Percentiles rank a stretch among this genome's conserved stretches.
phyloP scores from a whole-genome alignment of 1,140 invertebrate genomes.

The Tribolium castaneum region DNA sequence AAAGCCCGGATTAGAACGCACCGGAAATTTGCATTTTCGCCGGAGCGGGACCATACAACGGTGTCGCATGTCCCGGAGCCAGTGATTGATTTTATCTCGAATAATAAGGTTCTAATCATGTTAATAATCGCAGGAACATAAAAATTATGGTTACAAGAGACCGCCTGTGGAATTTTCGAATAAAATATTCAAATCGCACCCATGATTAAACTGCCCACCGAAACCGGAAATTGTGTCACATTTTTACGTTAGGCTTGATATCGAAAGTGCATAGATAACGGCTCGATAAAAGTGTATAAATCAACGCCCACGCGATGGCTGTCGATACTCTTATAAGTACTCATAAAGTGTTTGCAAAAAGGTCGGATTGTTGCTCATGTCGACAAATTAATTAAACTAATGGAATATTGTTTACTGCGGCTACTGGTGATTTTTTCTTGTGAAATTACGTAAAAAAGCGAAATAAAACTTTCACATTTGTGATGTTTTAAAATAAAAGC shows the following conservation, averaged over 20 bases:
- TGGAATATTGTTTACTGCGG: no score
- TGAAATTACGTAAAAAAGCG: no score
- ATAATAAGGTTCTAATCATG: slow-evolving; percentile 41
- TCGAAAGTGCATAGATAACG: not conserved
- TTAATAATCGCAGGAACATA: slow-evolving; percentile 40
- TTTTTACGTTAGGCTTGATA: not conserved
- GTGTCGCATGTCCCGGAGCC: slow-evolving; percentile 18
- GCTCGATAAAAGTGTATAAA: not conserved
- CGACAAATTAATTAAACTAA: no score
- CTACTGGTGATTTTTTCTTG: no score
- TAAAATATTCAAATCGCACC: slow-evolving; percentile 33
- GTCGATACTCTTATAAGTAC: not conserved
- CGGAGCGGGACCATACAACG: not conserved
- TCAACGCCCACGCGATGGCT: not conserved
- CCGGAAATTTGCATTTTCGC: slow-evolving; percentile 10
- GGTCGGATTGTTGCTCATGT: no score
- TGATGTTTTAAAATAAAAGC: no score
- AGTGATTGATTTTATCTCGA: slow-evolving; percentile 24
- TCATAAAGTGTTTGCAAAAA: no score
- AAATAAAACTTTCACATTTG: no score
- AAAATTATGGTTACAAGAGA: slow-evolving; percentile 34
- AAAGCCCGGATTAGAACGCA: slow-evolving; percentile 7
- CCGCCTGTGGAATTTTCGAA: slow-evolving; percentile 35
- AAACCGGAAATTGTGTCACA: slow-evolving; percentile 20
- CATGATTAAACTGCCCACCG: slow-evolving; percentile 10